Evolutionary conservation across 1,140 invertebrate species (phyloP), one percentile per base, ranked within the genome.

Genomic region (Lordiphosa stackelbergi): DNA sequence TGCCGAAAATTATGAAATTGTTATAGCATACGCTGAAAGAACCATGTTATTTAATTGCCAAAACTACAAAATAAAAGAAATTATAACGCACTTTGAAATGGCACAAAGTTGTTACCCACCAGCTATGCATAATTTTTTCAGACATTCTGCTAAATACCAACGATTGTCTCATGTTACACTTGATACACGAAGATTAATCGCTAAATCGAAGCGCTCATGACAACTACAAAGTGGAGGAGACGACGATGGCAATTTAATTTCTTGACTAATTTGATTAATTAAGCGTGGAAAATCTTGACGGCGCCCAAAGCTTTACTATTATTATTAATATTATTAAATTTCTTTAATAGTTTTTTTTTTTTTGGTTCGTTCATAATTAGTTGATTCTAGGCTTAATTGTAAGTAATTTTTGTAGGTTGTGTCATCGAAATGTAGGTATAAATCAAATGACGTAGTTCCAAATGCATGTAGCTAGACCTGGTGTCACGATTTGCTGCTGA

Each of bases 211-310:
- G 28, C 28, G 28, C 28, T 31, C 41, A 53, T 22, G 35, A 43
- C 41, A 12, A 34, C 42, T 42, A 31, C 37, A 53, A 59, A 56
- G 37, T 31, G 22, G 11, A 31, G 22, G 42, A 60, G 41, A 37
- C 38, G 3, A 43, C 28, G 28, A 31, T 31, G 28, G 28, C 28
- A 31, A 31, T 31, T 31, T 31, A 70, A 62, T 53, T 51, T 75
- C 62, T 60, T 71, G 24, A 40, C 61, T 57, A 73, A 78, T 64
- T 77, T 77, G 73, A 77, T 77, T 75, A 75, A 75, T 75, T 78
- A 69, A 53, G 42, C 28, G 28, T 31, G 28, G 28, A 31, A 31
- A 31, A 31, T 43, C 41, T 53, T 9, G 24, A 36, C 34, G 51
- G 19, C 54, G 55, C 55, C 56, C 9, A 28, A 10, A 71, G 73